These are phyloP conservation scores for Caerostris extrusa DNA, from an alignment of 1,140 invertebrate species.

Conservation along the genomic window DNA sequence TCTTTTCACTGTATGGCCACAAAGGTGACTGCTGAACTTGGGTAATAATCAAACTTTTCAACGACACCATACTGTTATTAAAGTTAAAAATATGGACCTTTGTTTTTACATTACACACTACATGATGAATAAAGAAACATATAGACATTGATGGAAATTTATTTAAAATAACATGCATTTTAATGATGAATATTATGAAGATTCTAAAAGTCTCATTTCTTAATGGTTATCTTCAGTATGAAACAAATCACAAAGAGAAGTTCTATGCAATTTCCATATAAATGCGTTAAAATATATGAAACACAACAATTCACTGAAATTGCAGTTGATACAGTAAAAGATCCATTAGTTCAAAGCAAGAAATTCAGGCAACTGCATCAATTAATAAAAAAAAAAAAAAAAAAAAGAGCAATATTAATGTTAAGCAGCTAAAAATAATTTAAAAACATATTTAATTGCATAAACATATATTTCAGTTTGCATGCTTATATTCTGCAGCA, in stretches of 20 bases:
- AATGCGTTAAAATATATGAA: conserved; percentile 38
- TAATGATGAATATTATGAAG: conserved; percentile 25
- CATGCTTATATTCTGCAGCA: too few species aligned
- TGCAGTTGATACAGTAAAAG: not conserved
- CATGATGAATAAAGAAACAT: not conserved
- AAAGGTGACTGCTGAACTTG: too few species aligned
- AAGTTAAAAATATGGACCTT: too few species aligned
- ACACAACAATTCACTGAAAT: conserved; percentile 34
- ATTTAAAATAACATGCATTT: conserved; percentile 32
- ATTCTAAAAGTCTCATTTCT: not conserved
- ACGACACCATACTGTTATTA: too few species aligned
- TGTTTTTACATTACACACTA: too few species aligned
- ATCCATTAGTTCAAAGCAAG: not conserved
- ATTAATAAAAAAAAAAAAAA: not conserved
- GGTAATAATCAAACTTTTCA: too few species aligned
- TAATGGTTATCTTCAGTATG: conserved; percentile 15
- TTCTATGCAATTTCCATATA: not conserved
- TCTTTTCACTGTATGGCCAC: too few species aligned
- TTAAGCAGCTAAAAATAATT: too few species aligned
- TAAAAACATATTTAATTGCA: too few species aligned
- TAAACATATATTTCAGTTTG: too few species aligned
- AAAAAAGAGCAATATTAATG: too few species aligned
- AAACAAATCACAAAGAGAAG: not conserved
- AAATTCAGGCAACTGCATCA: not conserved
- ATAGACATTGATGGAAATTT: conserved; percentile 11